These are phyloP conservation scores for Frieseomelitta varia DNA, from an alignment of 1,140 invertebrate genomes.

Conservation along the genomic window DNA sequence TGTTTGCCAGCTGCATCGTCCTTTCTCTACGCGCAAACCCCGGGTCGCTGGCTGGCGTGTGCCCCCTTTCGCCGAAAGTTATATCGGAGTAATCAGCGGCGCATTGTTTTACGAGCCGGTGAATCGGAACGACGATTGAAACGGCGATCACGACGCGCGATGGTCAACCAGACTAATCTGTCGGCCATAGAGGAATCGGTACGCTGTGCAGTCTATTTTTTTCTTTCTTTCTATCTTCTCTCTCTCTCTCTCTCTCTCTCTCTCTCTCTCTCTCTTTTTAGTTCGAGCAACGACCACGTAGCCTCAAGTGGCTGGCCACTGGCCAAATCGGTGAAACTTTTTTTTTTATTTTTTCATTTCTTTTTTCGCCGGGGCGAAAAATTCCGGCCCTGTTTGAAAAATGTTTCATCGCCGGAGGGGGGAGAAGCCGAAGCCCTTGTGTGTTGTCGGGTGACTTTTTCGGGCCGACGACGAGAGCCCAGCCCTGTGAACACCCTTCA, in stretches of 20 bases:
- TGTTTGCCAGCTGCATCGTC: conserved; percentile 55
- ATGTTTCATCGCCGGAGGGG: conserved; percentile 31
- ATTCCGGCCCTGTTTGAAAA: conserved; percentile 54
- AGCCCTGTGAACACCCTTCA: conserved; percentile 56
- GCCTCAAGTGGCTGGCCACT: conserved; percentile 52
- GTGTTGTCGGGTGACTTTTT: conserved; percentile 45
- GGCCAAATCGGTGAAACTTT: conserved; percentile 53
- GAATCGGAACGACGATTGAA: conserved; percentile 77
- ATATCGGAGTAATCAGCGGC: conserved; percentile 79
- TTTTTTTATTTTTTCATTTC: background rate
- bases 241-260: too few relatives aligned
- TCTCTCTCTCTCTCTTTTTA: too few relatives aligned
- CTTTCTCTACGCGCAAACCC: background rate
- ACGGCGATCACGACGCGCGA: conserved; percentile 58
- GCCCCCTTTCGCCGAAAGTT: conserved; percentile 56
- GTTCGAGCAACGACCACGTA: conserved; percentile 1
- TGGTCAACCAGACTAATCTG: conserved; percentile 56
- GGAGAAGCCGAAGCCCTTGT: background rate
- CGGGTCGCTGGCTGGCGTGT: too few relatives aligned
- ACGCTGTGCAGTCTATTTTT: conserved; percentile 35
- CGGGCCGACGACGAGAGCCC: conserved; percentile 35
- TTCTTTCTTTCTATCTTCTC: background rate
- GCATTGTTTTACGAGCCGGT: conserved; percentile 81
- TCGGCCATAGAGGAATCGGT: conserved; percentile 31
- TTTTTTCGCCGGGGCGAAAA: conserved; percentile 8